Percentiles rank a stretch among this genome's conserved stretches.
phyloP scores from a whole-genome alignment of 1,140 invertebrate species.

The Drosophila azteca region DNA sequence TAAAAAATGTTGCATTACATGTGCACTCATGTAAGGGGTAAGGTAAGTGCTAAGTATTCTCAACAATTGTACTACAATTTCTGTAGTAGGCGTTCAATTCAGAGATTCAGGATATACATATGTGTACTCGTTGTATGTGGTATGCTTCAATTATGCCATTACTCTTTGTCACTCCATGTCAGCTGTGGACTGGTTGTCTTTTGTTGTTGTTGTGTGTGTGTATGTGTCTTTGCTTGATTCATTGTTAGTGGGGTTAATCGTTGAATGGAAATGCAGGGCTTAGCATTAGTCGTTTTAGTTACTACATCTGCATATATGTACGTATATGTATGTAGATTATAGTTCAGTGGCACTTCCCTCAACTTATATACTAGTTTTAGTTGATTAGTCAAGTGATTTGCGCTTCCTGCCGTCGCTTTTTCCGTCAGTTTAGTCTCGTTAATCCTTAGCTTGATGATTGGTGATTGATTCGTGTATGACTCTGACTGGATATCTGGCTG shows the following conservation, averaged over 20 bases:
- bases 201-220: not conserved
- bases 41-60: conserved; percentile 10
- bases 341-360: conserved; percentile 34
- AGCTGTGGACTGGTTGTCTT: conserved; percentile 42
- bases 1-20: conserved; percentile 48
- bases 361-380: conserved; percentile 69
- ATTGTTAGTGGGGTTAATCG: conserved; percentile 51
- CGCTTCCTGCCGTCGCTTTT: conserved; percentile 8
- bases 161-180: conserved; percentile 46
- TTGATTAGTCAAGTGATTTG: conserved; percentile 70
- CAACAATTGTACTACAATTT: conserved; percentile 5
- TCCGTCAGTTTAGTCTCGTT: conserved; percentile 44
- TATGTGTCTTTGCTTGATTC: conserved; percentile 7
- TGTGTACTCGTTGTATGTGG: conserved; percentile 8
- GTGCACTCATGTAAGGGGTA: conserved; percentile 1
- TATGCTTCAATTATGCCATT: conserved; percentile 42
- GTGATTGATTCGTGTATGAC: conserved; percentile 29
- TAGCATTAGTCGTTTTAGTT: conserved; percentile 57
- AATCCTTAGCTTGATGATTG: conserved; percentile 27
- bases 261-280: conserved; percentile 29
- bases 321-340: not conserved
- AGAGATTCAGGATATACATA: conserved; percentile 23
- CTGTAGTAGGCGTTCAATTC: conserved; percentile 27
- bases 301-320: not conserved
- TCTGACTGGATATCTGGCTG: conserved; percentile 7